Percentiles rank a stretch among this genome's conserved stretches.
Evolutionary conservation across 2,888 invertebrate species (phyloP).

Genomic region (Drosophila villosipedis): DNA sequence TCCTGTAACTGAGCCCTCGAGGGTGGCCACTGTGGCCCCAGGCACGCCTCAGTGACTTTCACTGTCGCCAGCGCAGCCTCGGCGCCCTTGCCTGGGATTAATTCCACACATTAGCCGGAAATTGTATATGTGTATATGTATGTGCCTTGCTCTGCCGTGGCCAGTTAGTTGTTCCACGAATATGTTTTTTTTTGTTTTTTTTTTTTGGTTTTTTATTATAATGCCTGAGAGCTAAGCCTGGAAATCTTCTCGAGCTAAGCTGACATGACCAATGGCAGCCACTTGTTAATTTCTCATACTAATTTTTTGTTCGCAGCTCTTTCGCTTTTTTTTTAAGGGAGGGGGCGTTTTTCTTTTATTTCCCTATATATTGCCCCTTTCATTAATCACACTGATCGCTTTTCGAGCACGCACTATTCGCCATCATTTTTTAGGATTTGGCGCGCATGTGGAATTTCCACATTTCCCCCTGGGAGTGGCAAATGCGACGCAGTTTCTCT

Average conservation of each 20-base stretch:
- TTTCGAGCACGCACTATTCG: conserved; percentile 77
- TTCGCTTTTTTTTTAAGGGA: conserved; percentile 8
- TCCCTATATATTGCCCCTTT: conserved; percentile 51
- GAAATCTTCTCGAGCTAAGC: conserved; percentile 65
- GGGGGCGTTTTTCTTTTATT: conserved; percentile 15
- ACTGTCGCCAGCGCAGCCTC: conserved; percentile 31
- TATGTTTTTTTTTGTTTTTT: conserved; percentile 33
- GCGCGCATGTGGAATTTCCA: conserved; percentile 50
- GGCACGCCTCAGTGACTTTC: conserved; percentile 57
- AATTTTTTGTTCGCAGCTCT: conserved; percentile 58
- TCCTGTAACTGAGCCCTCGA: conserved; percentile 68
- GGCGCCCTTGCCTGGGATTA: conserved; percentile 64
- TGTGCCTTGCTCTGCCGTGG: background rate
- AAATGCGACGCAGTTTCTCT: conserved; percentile 47
- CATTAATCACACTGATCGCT: conserved; percentile 82
- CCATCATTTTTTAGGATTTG: conserved; percentile 82
- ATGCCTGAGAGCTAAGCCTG: conserved; percentile 26
- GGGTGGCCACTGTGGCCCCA: conserved; percentile 42
- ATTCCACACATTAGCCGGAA: conserved; percentile 70
- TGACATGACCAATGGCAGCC: conserved; percentile 78
- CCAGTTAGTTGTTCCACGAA: conserved; percentile 38
- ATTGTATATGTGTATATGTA: conserved; percentile 37
- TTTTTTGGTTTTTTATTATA: conserved; percentile 17
- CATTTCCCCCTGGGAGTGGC: conserved; percentile 22
- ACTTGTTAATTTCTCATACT: conserved; percentile 79